Evolutionary conservation across 2,888 invertebrate genomes (phyloP).

Genomic region (Cryptus armator): DNA sequence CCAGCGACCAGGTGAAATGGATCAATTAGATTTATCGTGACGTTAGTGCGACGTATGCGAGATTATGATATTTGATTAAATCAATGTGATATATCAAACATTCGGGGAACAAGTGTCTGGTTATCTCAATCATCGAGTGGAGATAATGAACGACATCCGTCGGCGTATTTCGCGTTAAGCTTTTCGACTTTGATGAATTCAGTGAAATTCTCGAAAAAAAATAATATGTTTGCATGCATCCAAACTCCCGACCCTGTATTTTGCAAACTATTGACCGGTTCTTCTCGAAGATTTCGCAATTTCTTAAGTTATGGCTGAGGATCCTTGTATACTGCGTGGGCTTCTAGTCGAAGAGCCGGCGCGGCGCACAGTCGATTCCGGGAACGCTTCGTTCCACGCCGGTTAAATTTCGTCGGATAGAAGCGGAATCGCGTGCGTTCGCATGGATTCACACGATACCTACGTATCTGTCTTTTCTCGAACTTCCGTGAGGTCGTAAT

Average conservation of each 20-base stretch:
- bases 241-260: background rate
- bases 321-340: background rate
- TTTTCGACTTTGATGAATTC: conserved; percentile 1
- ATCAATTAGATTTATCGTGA: background rate
- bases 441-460: conserved; percentile 10
- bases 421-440: background rate
- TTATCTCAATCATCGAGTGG: conserved; percentile 6
- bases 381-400: conserved; percentile 26
- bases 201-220: background rate
- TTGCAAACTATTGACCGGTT: background rate
- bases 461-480: conserved; percentile 39
- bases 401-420: conserved; percentile 43
- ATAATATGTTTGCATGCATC: background rate
- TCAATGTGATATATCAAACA: background rate
- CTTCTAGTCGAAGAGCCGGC: conserved; percentile 51
- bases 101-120: background rate
- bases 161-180: conserved; percentile 1
- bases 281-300: background rate
- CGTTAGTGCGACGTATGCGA: background rate
- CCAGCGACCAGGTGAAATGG: background rate
- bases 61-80: conserved; percentile 23
- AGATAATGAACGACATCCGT: conserved; percentile 4
- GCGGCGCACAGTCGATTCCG: conserved; percentile 41
- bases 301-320: background rate
- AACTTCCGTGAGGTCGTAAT: conserved; percentile 20